Conservation (phyloP, 2,113 vertebrate genomes). For the Smithornis capensis region DNA sequence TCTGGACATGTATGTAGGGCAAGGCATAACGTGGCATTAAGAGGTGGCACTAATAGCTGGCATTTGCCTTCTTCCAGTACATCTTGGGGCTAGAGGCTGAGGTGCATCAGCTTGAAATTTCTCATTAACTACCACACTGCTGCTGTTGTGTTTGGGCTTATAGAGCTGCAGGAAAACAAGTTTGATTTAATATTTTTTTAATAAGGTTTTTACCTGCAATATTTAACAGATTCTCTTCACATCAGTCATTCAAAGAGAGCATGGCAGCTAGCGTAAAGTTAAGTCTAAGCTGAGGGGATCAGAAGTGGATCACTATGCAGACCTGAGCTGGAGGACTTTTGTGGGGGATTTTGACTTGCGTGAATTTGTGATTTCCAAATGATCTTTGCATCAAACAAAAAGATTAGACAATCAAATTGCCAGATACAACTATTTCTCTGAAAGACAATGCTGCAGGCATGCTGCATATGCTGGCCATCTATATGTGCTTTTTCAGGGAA, state of each 20-base stretch:
- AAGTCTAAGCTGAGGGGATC: neutral
- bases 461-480: neutral
- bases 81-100: neutral
- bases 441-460: neutral
- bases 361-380: neutral
- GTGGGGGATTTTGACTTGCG: neutral
- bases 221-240: constrained; percentile 19
- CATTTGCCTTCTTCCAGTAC: neutral
- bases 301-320: neutral
- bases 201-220: constrained; percentile 38
- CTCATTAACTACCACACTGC: neutral
- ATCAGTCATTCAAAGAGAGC: constrained; percentile 22
- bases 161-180: neutral
- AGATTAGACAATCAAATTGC: neutral
- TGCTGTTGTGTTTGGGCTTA: neutral
- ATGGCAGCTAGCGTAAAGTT: neutral
- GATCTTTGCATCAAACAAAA: neutral
- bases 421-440: neutral
- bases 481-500: neutral
- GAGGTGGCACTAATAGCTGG: neutral
- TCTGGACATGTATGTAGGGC: neutral
- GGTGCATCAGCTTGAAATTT: neutral
- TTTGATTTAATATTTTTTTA: constrained; percentile 9
- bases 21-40: neutral
- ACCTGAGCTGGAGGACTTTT: neutral